Evolutionary conservation across 2,888 invertebrate species (phyloP).

Genomic region (Mantis religiosa): DNA sequence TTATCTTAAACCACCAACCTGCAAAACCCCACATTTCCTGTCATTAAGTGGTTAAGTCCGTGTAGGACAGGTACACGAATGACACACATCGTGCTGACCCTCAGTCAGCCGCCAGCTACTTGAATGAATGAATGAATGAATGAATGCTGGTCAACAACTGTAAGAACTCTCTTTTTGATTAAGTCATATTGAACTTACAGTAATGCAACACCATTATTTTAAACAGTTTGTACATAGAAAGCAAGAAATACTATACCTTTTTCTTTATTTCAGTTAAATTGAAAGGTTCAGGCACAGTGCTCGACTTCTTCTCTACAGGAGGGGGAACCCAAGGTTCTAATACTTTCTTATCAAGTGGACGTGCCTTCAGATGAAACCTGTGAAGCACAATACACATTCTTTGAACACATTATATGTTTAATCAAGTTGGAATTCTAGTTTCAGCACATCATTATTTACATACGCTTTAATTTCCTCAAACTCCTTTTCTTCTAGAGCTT

Average conservation of each 20-base stretch:
- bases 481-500: conserved; percentile 59
- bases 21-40: no score
- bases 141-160: no score
- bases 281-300: conserved; percentile 60
- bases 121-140: no score
- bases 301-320: conserved; percentile 50
- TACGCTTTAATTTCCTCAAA: conserved; percentile 60
- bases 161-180: no score
- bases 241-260: conserved; percentile 37
- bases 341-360: conserved; percentile 51
- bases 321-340: conserved; percentile 7
- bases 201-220: no score
- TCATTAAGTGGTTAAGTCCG: no score
- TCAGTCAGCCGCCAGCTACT: no score
- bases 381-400: conserved; percentile 30
- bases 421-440: not conserved
- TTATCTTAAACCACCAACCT: no score
- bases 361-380: conserved; percentile 61
- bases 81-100: no score
- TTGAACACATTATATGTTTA: not conserved
- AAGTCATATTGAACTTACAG: no score
- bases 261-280: conserved; percentile 57
- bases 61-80: no score
- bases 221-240: no score
- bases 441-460: conserved; percentile 26